Conservation (phyloP, 2,797 vertebrate genomes). For the Gila robusta region DNA sequence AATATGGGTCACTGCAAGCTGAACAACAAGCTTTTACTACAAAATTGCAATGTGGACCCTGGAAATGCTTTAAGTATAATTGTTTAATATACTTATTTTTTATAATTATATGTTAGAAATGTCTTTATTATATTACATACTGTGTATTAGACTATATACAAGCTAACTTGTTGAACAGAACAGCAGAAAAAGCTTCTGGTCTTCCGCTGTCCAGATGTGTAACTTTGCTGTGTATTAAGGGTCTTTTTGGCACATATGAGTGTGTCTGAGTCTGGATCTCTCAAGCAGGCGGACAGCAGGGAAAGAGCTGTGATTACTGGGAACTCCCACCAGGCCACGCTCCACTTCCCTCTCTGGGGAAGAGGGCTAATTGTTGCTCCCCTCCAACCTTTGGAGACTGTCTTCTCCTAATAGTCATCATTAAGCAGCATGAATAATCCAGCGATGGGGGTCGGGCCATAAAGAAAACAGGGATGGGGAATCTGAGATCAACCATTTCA, state of each 20-base stretch:
- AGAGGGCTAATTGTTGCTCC: constrained; percentile 63
- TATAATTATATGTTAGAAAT: background rate
- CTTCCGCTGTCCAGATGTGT: constrained; percentile 31
- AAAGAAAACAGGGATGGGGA: constrained; percentile 37
- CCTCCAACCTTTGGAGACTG: constrained; percentile 58
- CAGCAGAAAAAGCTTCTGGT: background rate
- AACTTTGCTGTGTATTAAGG: constrained; percentile 10
- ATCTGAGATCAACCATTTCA: constrained; percentile 39
- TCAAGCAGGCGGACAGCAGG: constrained; percentile 2
- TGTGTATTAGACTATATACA: background rate
- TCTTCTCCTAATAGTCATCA: constrained; percentile 58
- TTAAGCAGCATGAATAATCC: constrained; percentile 37
- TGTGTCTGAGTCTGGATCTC: constrained; percentile 29
- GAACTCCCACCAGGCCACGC: constrained; percentile 60
- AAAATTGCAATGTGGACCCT: background rate
- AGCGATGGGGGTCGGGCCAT: constrained; percentile 43
- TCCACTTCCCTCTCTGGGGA: constrained; percentile 45
- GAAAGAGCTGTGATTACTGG: constrained; percentile 53
- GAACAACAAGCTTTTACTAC: background rate
- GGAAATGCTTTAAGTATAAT: background rate
- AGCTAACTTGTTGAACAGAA: background rate
- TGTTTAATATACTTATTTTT: background rate
- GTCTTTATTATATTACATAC: background rate
- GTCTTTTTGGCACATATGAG: constrained; percentile 7
- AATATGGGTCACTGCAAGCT: constrained; percentile 15